phyloP scores from a whole-genome alignment of 2,797 vertebrate genomes.

The Lepilemur septentrionalis region DNA sequence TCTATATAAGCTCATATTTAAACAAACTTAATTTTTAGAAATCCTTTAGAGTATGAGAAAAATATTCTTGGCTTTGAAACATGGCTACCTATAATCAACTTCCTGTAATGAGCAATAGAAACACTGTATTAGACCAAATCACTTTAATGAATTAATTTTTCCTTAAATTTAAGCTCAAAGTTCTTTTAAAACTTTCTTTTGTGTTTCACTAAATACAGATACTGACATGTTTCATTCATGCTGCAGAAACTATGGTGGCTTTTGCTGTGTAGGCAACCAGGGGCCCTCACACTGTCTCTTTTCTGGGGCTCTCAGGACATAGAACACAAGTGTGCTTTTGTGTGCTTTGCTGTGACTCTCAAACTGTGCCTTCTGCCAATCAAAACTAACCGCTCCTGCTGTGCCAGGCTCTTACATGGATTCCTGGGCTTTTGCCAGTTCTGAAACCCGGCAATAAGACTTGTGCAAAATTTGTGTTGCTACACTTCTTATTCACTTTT shows the following conservation, averaged over 20 bases:
- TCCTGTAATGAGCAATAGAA: background rate
- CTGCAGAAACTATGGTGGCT: background rate
- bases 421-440: slow-evolving; percentile 56
- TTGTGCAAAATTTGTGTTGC: slow-evolving; percentile 42
- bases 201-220: slow-evolving; percentile 24
- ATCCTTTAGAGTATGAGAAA: background rate
- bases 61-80: slow-evolving; percentile 15
- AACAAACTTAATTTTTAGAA: slow-evolving; percentile 37
- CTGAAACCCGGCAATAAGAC: slow-evolving; percentile 41
- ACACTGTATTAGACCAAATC: background rate
- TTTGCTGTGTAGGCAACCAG: background rate
- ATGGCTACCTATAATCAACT: background rate
- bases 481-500: slow-evolving; percentile 36
- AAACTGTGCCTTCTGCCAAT: slow-evolving; percentile 53
- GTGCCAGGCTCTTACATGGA: background rate
- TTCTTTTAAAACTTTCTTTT: slow-evolving; percentile 29
- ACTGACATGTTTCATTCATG: background rate
- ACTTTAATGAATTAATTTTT: slow-evolving; percentile 2
- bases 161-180: background rate
- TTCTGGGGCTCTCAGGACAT: background rate
- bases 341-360: background rate
- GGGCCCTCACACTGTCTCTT: background rate
- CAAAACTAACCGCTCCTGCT: slow-evolving; percentile 52
- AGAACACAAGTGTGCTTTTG: slow-evolving; percentile 34
- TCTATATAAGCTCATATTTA: background rate